Percentiles rank a stretch among this genome's conserved stretches.
phyloP scores from a whole-genome alignment of 2,888 invertebrate species.

The Mesochorus sp. region DNA sequence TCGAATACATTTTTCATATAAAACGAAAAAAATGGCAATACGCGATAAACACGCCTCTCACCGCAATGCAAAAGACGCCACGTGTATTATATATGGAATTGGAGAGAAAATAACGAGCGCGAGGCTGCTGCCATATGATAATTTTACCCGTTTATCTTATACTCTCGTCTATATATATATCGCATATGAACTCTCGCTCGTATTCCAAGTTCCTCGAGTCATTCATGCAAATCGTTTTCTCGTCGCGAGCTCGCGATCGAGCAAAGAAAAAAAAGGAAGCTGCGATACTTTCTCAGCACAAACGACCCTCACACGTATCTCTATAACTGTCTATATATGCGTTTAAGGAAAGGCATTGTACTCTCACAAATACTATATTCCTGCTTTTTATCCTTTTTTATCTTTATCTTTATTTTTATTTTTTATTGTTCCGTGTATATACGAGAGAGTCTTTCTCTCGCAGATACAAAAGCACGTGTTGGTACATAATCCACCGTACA shows the following conservation, averaged over 20 bases:
- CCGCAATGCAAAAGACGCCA: conserved; percentile 49
- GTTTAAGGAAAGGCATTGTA: too few relatives aligned
- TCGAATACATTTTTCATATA: neutral
- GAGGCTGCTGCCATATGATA: conserved; percentile 19
- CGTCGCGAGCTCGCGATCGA: conserved; percentile 2
- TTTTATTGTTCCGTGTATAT: conserved; percentile 24
- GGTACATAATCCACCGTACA: neutral
- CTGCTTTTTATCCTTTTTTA: too few relatives aligned
- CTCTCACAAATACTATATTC: too few relatives aligned
- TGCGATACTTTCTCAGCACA: conserved; percentile 55
- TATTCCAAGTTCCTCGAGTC: conserved; percentile 53
- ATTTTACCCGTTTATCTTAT: conserved; percentile 21
- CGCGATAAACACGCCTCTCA: conserved; percentile 54
- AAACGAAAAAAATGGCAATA: neutral
- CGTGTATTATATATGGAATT: conserved; percentile 40
- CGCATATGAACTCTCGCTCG: conserved; percentile 28
- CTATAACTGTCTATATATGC: neutral
- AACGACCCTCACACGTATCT: conserved; percentile 33
- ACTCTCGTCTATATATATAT: neutral
- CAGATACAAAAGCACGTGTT: conserved; percentile 14
- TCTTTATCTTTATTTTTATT: conserved; percentile 48
- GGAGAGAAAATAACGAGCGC: conserved; percentile 28
- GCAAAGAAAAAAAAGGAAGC: conserved; percentile 20
- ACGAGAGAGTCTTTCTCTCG: conserved; percentile 30
- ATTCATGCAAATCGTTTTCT: conserved; percentile 62